Conservation (phyloP, 2,797 vertebrate species). For the Oreortyx pictus region DNA sequence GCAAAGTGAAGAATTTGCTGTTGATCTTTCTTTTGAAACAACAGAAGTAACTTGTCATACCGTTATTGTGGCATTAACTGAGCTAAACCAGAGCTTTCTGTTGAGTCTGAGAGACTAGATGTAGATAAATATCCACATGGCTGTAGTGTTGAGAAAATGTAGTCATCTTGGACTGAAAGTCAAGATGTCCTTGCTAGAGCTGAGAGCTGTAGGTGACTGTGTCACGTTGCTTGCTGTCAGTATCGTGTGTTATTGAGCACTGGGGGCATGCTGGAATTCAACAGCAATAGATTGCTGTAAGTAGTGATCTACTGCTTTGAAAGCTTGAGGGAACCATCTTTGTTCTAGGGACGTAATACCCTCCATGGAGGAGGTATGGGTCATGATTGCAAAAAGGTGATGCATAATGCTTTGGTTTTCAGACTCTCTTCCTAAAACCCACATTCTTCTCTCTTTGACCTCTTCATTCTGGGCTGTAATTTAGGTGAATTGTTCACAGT, state of each 20-base stretch:
- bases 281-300: neutral
- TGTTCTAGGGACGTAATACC: neutral
- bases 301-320: neutral
- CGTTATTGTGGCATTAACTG: neutral
- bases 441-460: neutral
- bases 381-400: neutral
- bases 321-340: neutral
- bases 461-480: neutral
- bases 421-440: neutral
- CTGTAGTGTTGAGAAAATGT: neutral
- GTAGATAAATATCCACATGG: neutral
- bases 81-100: neutral
- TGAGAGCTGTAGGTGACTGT: neutral
- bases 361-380: neutral
- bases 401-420: neutral
- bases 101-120: neutral
- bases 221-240: neutral
- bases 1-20: neutral
- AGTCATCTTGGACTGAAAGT: neutral
- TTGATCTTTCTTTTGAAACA: neutral
- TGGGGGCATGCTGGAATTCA: neutral
- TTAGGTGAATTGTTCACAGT: neutral
- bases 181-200: neutral
- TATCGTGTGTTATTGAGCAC: neutral
- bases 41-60: neutral